Evolutionary conservation across 2,888 invertebrate species (phyloP).

Genomic region (Rhagophthalmus giganteus): DNA sequence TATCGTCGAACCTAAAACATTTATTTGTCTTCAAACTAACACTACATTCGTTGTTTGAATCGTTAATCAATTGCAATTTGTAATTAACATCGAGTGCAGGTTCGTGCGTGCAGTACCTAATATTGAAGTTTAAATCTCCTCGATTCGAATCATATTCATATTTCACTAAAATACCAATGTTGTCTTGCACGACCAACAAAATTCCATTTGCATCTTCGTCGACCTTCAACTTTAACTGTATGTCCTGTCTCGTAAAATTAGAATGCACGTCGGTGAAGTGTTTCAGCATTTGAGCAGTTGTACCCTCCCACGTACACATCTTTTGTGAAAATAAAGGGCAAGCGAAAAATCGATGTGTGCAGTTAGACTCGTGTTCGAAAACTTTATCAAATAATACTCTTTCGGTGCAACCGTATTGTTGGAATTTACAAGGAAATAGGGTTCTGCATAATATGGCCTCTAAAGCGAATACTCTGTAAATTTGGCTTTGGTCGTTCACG

Average conservation of each 20-base stretch:
- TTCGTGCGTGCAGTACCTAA: slow-evolving; percentile 9
- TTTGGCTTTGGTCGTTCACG: slow-evolving; percentile 16
- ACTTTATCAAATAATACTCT: slow-evolving; percentile 2
- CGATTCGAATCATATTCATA: slow-evolving; percentile 1
- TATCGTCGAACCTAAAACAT: slow-evolving; percentile 6
- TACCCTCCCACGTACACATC: slow-evolving; percentile 7
- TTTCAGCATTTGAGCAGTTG: background rate
- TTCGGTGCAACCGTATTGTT: slow-evolving; percentile 9
- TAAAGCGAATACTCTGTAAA: slow-evolving; percentile 42
- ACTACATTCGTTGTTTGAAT: slow-evolving; percentile 7
- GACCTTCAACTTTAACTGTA: background rate
- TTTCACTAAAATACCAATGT: slow-evolving; percentile 3
- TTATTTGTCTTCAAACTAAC: slow-evolving; percentile 7
- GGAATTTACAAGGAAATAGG: slow-evolving; percentile 42
- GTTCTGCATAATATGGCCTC: slow-evolving; percentile 45
- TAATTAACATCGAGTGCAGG: background rate
- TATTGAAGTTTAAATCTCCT: background rate
- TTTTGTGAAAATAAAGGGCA: slow-evolving; percentile 1
- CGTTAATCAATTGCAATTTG: slow-evolving; percentile 12
- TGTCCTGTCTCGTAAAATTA: background rate
- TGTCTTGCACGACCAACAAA: background rate
- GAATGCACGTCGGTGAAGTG: slow-evolving; percentile 5
- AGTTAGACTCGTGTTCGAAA: slow-evolving; percentile 7
- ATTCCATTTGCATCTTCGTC: slow-evolving; percentile 1
- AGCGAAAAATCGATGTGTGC: slow-evolving; percentile 7